Conservation (phyloP, 2,113 vertebrate genomes). For the Rhadina sibilatrix region DNA sequence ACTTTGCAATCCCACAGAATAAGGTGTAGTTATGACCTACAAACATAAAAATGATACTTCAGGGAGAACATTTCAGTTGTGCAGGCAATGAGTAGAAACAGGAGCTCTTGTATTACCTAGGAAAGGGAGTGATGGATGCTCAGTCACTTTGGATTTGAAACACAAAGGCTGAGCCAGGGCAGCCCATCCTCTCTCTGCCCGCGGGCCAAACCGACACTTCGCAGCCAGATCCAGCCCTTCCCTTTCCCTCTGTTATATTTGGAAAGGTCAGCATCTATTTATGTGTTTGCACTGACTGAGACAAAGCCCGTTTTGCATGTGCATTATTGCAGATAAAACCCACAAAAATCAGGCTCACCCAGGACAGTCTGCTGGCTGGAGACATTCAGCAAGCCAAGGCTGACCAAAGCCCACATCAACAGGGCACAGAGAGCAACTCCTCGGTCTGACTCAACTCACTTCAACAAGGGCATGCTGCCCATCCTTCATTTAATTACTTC, state of each 20-base stretch:
- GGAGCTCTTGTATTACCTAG: neutral
- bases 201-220: neutral
- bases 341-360: neutral
- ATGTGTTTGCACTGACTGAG: neutral
- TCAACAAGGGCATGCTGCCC: neutral
- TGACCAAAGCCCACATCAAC: neutral
- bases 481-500: neutral
- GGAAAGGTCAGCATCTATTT: neutral
- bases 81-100: neutral
- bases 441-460: neutral
- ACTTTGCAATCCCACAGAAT: neutral
- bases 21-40: neutral
- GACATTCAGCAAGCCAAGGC: neutral
- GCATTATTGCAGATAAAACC: neutral
- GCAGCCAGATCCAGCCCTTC: neutral
- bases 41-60: fast-evolving
- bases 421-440: neutral
- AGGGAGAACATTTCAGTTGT: neutral
- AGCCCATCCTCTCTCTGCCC: neutral
- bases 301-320: neutral
- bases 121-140: neutral
- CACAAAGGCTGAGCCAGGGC: neutral
- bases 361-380: neutral
- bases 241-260: neutral
- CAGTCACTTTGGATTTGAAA: neutral